Base-by-base conservation (phyloP, 2,888 invertebrate species). In the Tetrapedia diversipes region DNA sequence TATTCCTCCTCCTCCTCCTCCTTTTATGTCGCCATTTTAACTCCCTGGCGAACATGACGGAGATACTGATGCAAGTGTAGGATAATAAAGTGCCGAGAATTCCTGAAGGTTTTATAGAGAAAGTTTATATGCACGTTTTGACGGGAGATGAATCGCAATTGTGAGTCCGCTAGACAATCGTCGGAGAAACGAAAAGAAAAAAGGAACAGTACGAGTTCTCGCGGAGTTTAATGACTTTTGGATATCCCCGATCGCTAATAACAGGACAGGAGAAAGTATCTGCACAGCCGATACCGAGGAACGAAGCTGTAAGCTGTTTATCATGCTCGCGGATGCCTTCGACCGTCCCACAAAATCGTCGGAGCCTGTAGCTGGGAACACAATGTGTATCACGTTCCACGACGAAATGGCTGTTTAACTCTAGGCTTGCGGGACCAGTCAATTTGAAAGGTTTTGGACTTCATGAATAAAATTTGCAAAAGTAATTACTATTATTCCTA, bases 261-360 rank as follows among this genome's bases (percentile, higher is more conserved):
- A 61, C 29, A 29, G 65, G 60, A 74, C 68, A 71, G 64, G 84
- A 84, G 83, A 84, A 84, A 84, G 83, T 82, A 70, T 75, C 70
- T 56, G 54, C 70, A 68, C 47, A 57, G 54, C 54, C 56, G 75
- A 69, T 68, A 70, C 16, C 77, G 66, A 64, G 59, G 57, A 73
- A 74, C 65, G 34, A 41, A 10, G 45, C 53, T 32, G 59, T 63
- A 27, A 43, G 53, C 43, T 27, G 43, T 59, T 70, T 54, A 59
- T 59, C 27, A 54, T 60, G 41, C 22, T 39, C 32, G 51, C 14
- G 56, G 68, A 56, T 27, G 65, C 37, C 53, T 61, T 27, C 43
- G 39, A 47, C 57, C 70, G 39, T 43, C 51, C 19, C 45, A 34
- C 60, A 19, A 41, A 63, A 53, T 53, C 27, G 3, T 4, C 37